These are phyloP conservation scores for Melanargia galathea DNA, from an alignment of 2,888 invertebrate species.

Conservation along the genomic window DNA sequence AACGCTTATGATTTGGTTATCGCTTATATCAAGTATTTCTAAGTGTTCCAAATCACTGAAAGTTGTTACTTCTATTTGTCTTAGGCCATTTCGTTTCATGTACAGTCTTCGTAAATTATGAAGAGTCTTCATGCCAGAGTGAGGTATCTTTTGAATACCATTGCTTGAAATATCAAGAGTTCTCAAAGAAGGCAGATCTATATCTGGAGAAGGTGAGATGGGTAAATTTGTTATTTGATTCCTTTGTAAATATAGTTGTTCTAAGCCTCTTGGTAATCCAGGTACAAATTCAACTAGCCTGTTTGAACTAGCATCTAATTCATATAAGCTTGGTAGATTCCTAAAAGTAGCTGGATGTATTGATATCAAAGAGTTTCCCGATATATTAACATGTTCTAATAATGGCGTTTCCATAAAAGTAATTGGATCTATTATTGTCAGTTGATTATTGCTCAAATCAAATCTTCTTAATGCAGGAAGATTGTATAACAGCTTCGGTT, in stretches of 20 bases:
- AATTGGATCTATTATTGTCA: conserved; percentile 87
- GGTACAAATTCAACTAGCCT: conserved; percentile 88
- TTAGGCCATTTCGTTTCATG: conserved; percentile 88
- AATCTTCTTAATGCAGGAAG: conserved; percentile 88
- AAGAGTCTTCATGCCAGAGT: conserved; percentile 84
- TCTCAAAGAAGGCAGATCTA: conserved; percentile 87
- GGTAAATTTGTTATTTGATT: conserved; percentile 88
- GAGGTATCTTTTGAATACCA: conserved; percentile 86
- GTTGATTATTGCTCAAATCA: conserved; percentile 88
- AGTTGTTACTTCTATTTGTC: conserved; percentile 85
- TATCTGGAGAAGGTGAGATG: conserved; percentile 83
- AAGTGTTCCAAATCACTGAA: conserved; percentile 87
- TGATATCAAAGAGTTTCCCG: conserved; percentile 86
- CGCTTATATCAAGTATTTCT: conserved; percentile 88
- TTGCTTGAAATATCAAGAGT: conserved; percentile 89
- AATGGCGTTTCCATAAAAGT: conserved; percentile 87
- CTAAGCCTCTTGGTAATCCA: conserved; percentile 89
- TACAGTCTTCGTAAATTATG: conserved; percentile 86
- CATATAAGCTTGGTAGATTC: conserved; percentile 88
- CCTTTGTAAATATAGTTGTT: conserved; percentile 86
- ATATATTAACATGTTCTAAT: conserved; percentile 90
- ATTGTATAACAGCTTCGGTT: conserved; percentile 87
- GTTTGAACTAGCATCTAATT: conserved; percentile 89
- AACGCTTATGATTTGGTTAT: conserved; percentile 87
- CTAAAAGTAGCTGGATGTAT: conserved; percentile 90